Percentiles rank a stretch among this genome's conserved stretches.
Evolutionary conservation across 2,113 vertebrate genomes (phyloP).

Genomic region (Poeciliopsis prolifica): DNA sequence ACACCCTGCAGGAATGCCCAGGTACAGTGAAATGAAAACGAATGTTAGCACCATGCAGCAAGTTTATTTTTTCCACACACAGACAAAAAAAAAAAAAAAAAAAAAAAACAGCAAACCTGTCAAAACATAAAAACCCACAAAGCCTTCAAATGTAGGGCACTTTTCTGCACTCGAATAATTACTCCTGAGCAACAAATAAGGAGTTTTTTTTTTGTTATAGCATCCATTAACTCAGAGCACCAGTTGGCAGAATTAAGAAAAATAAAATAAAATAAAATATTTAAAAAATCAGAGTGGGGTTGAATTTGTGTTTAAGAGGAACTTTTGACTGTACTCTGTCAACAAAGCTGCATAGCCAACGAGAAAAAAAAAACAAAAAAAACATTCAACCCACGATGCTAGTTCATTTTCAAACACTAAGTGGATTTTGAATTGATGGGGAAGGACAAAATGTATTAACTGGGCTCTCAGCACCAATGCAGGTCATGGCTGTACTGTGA

Average conservation of each 20-base stretch:
- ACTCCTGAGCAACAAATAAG: constrained; percentile 45
- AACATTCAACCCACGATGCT: constrained; percentile 45
- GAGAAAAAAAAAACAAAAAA: constrained; percentile 15
- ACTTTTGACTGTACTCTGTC: constrained; percentile 50
- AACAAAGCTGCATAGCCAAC: constrained; percentile 38
- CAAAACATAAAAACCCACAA: constrained; percentile 38
- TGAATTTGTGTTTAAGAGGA: constrained; percentile 47
- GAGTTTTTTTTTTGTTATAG: constrained; percentile 40
- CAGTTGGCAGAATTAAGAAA: constrained; percentile 46
- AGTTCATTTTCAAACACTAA: constrained; percentile 66
- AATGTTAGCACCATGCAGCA: constrained; percentile 13
- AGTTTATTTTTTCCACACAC: not conserved
- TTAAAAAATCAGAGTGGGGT: constrained; percentile 38
- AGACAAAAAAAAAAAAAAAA: too few relatives aligned
- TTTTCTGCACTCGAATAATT: constrained; percentile 50
- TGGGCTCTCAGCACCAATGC: constrained; percentile 43
- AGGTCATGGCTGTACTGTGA: constrained; percentile 51
- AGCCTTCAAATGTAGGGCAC: constrained; percentile 32
- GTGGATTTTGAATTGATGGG: constrained; percentile 56
- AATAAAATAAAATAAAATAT: constrained; percentile 53
- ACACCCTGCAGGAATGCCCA: constrained; percentile 26
- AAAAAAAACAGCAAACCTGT: constrained; percentile 36
- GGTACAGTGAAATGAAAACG: constrained; percentile 12
- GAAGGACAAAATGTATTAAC: constrained; percentile 65
- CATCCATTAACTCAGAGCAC: constrained; percentile 46